Evolutionary conservation across 2,113 vertebrate species (phyloP).

Genomic region (Bombycilla garrulus): DNA sequence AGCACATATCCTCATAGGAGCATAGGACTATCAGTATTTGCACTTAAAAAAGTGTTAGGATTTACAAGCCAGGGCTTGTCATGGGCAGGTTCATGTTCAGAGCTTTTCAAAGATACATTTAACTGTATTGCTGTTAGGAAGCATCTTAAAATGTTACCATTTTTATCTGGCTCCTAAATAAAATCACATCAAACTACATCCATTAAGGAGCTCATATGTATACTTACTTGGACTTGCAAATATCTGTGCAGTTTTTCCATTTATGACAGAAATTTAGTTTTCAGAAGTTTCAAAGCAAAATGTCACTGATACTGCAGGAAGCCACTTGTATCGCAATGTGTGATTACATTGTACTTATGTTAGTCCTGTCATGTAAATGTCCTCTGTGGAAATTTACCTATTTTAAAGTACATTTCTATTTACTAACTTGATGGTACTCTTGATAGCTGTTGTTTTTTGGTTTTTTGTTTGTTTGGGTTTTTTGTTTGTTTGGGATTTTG

Average conservation of each 20-base stretch:
- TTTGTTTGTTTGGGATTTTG: neutral
- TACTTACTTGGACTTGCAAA: neutral
- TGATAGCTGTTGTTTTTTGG: neutral
- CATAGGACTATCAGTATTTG: neutral
- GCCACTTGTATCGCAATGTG: neutral
- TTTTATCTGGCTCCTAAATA: neutral
- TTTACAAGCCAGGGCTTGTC: neutral
- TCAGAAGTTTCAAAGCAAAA: neutral
- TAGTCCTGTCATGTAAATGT: neutral
- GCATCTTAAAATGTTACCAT: neutral
- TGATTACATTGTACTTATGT: neutral
- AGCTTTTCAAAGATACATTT: neutral
- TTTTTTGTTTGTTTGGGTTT: neutral
- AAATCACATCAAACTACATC: neutral
- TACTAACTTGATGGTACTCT: neutral
- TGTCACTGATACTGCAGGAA: neutral
- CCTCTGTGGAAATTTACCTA: neutral
- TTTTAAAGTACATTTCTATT: neutral
- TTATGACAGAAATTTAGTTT: neutral
- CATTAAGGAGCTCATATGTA: neutral
- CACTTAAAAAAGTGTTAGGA: neutral
- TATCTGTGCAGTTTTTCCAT: neutral
- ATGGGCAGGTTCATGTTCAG: neutral
- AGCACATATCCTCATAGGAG: neutral
- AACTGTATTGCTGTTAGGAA: neutral